Evolutionary conservation across 2,888 invertebrate species (phyloP).

Genomic region (Dioctria rufipes): DNA sequence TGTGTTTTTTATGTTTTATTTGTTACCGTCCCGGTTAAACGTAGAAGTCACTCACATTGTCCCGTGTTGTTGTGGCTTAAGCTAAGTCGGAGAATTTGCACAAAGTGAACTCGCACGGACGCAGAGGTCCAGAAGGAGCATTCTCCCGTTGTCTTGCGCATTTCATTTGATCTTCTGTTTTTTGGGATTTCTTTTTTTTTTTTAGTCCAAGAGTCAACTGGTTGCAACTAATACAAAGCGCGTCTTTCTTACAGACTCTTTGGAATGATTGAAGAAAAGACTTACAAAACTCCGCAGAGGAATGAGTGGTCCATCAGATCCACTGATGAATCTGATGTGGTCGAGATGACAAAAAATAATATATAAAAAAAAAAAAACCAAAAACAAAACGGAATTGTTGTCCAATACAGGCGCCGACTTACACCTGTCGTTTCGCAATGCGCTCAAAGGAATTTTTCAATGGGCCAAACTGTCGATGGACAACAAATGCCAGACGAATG

Average conservation of each 20-base stretch:
- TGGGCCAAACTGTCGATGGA: conserved; percentile 34
- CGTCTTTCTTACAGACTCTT: conserved; percentile 12
- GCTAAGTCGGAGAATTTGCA: conserved; percentile 40
- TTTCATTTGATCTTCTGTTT: conserved; percentile 43
- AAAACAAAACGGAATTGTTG: conserved; percentile 17
- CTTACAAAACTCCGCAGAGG: not conserved
- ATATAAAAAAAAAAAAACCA: not conserved
- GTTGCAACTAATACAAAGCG: conserved; percentile 30
- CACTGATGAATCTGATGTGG: conserved; percentile 35
- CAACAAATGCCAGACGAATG: conserved; percentile 42
- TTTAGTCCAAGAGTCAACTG: conserved; percentile 2
- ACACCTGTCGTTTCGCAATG: conserved; percentile 63
- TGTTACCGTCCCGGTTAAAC: conserved; percentile 3
- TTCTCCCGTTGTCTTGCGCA: conserved; percentile 24
- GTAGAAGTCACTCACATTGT: conserved; percentile 34
- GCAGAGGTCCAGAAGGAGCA: conserved; percentile 32
- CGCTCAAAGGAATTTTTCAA: conserved; percentile 60
- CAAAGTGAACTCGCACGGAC: conserved; percentile 28
- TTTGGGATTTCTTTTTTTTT: conserved; percentile 30
- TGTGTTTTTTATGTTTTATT: conserved; percentile 35
- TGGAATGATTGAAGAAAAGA: conserved; percentile 28
- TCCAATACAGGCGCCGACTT: conserved; percentile 62
- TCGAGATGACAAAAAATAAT: not conserved
- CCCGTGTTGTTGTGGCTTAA: not conserved
- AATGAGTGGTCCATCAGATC: conserved; percentile 32